Conservation (phyloP, 2,888 invertebrate species). For the Drosophila anceps region DNA sequence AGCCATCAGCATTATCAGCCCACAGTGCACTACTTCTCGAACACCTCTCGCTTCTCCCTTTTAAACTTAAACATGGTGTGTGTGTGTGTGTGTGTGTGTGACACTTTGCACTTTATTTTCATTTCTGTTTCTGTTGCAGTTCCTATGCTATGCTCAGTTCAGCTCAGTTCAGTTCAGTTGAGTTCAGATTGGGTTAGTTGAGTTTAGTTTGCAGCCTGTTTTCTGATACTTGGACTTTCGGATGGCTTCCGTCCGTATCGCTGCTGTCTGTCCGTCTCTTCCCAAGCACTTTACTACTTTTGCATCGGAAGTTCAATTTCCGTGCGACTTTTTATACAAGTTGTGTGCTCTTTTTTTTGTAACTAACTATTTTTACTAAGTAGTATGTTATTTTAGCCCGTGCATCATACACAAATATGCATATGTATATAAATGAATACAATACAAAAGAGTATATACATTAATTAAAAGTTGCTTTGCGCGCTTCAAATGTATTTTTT, state of each 20-base stretch:
- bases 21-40: constrained; percentile 1
- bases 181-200: constrained; percentile 34
- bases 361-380: constrained; percentile 11
- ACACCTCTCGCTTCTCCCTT: constrained; percentile 9
- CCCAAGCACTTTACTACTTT: constrained; percentile 53
- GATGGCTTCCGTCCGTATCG: constrained; percentile 58
- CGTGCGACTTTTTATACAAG: constrained; percentile 38
- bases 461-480: not conserved
- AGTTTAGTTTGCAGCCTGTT: constrained; percentile 53
- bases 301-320: constrained; percentile 77
- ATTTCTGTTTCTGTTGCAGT: constrained; percentile 26
- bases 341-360: not conserved
- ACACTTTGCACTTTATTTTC: constrained; percentile 27
- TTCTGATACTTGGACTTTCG: constrained; percentile 54
- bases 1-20: constrained; percentile 70
- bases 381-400: not conserved
- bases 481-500: no score
- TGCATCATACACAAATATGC: not conserved
- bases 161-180: constrained; percentile 39
- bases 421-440: not conserved
- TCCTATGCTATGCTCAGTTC: constrained; percentile 18
- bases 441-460: not conserved
- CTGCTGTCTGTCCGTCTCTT: constrained; percentile 34
- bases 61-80: constrained; percentile 29
- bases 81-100: constrained; percentile 32